Conservation (phyloP, 2,113 vertebrate species). For the Cyprinodon brontotheroides region DNA sequence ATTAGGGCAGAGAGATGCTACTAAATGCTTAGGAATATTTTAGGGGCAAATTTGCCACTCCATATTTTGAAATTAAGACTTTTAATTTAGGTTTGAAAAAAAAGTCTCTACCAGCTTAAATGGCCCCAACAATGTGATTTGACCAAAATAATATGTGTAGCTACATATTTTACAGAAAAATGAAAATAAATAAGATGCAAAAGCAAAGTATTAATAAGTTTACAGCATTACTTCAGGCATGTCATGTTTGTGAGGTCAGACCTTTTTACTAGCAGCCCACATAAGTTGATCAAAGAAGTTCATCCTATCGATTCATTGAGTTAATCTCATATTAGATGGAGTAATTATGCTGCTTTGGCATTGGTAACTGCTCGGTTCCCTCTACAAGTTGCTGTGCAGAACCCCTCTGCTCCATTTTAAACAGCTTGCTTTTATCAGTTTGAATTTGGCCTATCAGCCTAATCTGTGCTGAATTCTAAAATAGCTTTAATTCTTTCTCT, state of each 20-base stretch:
- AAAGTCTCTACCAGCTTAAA: too few relatives aligned
- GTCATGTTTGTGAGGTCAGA: neutral
- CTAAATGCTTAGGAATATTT: neutral
- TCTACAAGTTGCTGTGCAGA: neutral
- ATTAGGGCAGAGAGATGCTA: neutral
- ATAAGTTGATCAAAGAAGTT: neutral
- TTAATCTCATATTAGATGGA: neutral
- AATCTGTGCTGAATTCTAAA: neutral
- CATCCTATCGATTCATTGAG: slow-evolving; percentile 4
- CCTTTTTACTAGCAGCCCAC: neutral
- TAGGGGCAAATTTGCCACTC: neutral
- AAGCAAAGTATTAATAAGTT: neutral
- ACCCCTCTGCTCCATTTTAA: neutral
- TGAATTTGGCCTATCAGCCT: neutral
- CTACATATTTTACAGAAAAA: neutral
- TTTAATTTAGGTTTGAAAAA: too few relatives aligned
- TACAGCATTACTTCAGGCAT: neutral
- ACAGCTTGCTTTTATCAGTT: neutral
- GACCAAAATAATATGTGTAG: neutral
- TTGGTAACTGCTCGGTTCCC: neutral
- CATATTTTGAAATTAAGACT: neutral
- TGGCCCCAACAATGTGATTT: too few relatives aligned
- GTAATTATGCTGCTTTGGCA: neutral
- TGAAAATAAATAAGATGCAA: neutral
- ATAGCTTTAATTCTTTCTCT: neutral